Conservation (phyloP, 2,113 vertebrate species). For the Poicephalus gulielmi region DNA sequence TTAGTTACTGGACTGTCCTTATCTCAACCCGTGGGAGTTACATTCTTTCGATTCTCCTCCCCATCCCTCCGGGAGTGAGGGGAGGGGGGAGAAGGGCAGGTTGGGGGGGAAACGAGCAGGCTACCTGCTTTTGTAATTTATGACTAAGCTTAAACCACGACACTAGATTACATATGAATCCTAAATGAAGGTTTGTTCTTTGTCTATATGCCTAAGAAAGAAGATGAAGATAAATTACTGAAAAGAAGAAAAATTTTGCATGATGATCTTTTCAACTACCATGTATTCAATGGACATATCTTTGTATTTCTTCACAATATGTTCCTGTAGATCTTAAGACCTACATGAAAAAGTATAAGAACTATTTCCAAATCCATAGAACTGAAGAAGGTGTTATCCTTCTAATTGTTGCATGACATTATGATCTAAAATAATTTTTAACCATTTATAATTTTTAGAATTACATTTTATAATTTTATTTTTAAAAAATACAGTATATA, state of each 20-base stretch:
- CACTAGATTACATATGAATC: not conserved
- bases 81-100: no score
- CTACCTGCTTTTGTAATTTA: no score
- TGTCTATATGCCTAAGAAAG: not conserved
- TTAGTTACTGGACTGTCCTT: no score
- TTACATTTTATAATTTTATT: not conserved
- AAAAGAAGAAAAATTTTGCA: not conserved
- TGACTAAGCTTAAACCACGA: no score
- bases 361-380: not conserved
- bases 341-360: not conserved
- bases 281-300: not conserved
- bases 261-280: not conserved
- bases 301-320: not conserved
- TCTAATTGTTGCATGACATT: not conserved
- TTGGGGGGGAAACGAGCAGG: no score
- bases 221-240: not conserved
- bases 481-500: not conserved
- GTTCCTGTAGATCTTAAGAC: not conserved
- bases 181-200: not conserved
- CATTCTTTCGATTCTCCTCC: no score
- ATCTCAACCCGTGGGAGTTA: no score
- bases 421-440: not conserved
- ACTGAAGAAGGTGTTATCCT: not conserved
- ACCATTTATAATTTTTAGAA: not conserved
- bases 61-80: no score